These are phyloP conservation scores for Spisula subtruncata DNA, from an alignment of 2,888 invertebrate genomes.

Conservation along the genomic window DNA sequence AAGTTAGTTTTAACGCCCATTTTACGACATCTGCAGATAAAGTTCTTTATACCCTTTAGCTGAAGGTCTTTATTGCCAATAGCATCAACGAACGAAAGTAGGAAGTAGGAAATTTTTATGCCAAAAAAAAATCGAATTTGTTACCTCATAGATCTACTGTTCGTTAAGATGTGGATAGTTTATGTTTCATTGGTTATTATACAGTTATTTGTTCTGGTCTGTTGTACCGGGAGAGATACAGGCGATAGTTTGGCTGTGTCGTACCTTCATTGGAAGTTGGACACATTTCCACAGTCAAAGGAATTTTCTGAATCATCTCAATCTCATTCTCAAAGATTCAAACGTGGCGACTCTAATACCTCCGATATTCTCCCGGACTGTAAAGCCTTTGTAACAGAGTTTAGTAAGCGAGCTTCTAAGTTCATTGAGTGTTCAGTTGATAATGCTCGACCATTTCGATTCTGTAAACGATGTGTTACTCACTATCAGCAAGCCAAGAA, in stretches of 20 bases:
- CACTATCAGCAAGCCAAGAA: conserved; percentile 66
- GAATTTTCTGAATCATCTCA: neutral
- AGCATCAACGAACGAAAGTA: too few relatives aligned
- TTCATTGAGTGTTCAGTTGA: conserved; percentile 75
- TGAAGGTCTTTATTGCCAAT: too few relatives aligned
- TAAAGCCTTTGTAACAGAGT: conserved; percentile 66
- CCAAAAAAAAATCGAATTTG: too few relatives aligned
- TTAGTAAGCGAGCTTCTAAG: conserved; percentile 66
- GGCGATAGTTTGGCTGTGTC: conserved; percentile 21
- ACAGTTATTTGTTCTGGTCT: neutral
- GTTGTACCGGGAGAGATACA: neutral
- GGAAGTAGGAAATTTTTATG: too few relatives aligned
- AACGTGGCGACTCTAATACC: neutral
- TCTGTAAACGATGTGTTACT: conserved; percentile 76
- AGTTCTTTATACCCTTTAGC: too few relatives aligned
- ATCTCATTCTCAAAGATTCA: neutral
- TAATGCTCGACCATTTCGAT: conserved; percentile 76
- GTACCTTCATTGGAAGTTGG: conserved; percentile 42
- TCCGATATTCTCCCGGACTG: conserved; percentile 53
- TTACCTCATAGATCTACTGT: too few relatives aligned
- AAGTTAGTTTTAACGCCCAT: too few relatives aligned
- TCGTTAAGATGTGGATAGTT: neutral
- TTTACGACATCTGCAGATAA: too few relatives aligned
- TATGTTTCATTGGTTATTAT: neutral
- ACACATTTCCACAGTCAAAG: neutral